Evolutionary conservation across 1,140 invertebrate species (phyloP).

Genomic region (Anadara kagoshimensis): DNA sequence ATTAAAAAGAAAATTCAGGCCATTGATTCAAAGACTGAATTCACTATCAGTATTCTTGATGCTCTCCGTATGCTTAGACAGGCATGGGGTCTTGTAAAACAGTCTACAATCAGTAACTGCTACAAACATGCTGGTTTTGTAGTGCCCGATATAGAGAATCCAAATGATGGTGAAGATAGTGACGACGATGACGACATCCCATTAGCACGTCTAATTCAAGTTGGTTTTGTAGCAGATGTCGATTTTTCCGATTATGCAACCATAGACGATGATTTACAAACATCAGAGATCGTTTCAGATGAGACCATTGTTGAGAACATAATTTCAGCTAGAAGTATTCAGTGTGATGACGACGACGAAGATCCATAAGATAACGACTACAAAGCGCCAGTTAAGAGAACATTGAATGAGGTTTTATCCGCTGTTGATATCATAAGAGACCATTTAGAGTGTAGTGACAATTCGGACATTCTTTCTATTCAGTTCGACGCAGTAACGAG

Average conservation of each 20-base stretch:
- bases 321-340: not conserved
- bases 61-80: not conserved
- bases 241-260: not conserved
- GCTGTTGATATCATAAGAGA: too few relatives aligned
- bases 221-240: too few relatives aligned
- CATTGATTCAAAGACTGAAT: not conserved
- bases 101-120: slow-evolving; percentile 2
- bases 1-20: not conserved
- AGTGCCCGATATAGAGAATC: not conserved
- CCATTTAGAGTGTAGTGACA: too few relatives aligned
- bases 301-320: not conserved
- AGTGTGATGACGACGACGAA: not conserved
- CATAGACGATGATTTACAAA: not conserved
- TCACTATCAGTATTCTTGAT: not conserved
- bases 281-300: not conserved
- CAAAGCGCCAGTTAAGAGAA: not conserved
- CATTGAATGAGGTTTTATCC: not conserved
- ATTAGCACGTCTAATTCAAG: not conserved
- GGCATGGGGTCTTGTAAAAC: not conserved
- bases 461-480: too few relatives aligned
- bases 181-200: not conserved
- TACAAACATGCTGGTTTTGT: slow-evolving; percentile 18
- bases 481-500: too few relatives aligned
- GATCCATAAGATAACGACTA: not conserved
- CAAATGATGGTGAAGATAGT: not conserved